Base-by-base conservation (phyloP, 2,888 invertebrate species). In the Tachystola acroxantha region DNA sequence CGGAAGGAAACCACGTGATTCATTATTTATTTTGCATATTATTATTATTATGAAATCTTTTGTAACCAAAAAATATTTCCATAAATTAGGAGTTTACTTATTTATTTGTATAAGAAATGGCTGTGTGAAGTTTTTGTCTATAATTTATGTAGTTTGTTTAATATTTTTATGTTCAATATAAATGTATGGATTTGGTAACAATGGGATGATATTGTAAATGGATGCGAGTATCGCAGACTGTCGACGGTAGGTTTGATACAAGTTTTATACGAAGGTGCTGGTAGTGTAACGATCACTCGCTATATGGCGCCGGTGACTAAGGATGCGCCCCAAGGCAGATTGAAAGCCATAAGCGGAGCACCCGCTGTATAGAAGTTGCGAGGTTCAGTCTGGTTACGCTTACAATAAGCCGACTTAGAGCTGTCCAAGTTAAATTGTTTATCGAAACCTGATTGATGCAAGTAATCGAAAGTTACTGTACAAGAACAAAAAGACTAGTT, bases 21-120 rank as follows among this genome's bases (percentile, higher is more conserved):
- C 55, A 64, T 57, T 74, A 72, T 74, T 72, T 71, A 72, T 69
- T 56, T 75, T 68, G 65, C 65, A 67, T n/a, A n/a, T n/a, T n/a
- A n/a, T n/a, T n/a, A n/a, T 68, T 27, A 61, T 63, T 61, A 53
- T 19, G 27, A 37, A 67, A 68, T 67, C 62, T 61, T 66, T 67
- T 64, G 69, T 75, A 79, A 74, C 84, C 78, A 79, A 82, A 40
- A 80, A 76, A 72, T 69, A 65, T 71, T 69, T 68, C 66, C 64
- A 59, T 68, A 66, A 72, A 65, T 69, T 74, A 68, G 62, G 58
- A 53, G 57, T 66, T 58, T 69, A 63, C n/a, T 57, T 64, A 70
- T 80, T 80, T 82, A 79, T 81, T 78, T 75, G 73, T 75, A 55
- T 80, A 76, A 68, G 72, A 69, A 75, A 84, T 80, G 85, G 82